Evolutionary conservation across 2,113 vertebrate genomes (phyloP).

Genomic region (Pogona vitticeps): DNA sequence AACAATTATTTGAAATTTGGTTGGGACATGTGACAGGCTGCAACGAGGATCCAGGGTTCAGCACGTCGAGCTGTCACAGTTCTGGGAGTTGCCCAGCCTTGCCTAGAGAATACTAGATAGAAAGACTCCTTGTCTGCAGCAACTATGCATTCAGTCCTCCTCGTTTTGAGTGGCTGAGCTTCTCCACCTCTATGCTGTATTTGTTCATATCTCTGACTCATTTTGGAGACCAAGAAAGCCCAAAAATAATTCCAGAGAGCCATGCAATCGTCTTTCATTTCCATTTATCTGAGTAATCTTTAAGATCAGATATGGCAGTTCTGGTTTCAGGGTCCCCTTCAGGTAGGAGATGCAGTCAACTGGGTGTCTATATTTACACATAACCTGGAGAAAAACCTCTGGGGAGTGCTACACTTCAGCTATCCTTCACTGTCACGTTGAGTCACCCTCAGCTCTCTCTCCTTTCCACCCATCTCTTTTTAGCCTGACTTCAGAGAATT

Average conservation of each 20-base stretch:
- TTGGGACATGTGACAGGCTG: too few species aligned
- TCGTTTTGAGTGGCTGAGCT: background rate
- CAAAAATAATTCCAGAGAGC: background rate
- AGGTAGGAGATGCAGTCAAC: background rate
- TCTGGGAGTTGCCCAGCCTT: background rate
- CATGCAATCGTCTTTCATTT: background rate
- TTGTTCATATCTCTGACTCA: background rate
- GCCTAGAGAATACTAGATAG: background rate
- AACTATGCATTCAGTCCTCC: too few species aligned
- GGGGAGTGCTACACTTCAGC: slow-evolving; percentile 20
- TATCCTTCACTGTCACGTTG: background rate
- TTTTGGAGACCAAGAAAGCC: background rate
- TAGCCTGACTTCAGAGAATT: background rate
- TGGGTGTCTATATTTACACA: too few species aligned
- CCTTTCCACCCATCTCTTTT: background rate
- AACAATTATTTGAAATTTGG: too few species aligned
- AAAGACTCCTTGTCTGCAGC: background rate
- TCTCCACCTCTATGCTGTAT: too few species aligned
- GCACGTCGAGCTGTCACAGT: too few species aligned
- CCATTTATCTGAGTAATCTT: background rate
- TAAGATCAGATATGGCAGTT: background rate
- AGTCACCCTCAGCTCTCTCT: fast-evolving
- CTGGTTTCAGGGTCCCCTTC: background rate
- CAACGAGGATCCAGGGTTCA: too few species aligned
- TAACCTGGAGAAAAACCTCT: too few species aligned